These are phyloP conservation scores for Cossypha dichroa DNA, from an alignment of 2,797 vertebrate genomes.

Conservation along the genomic window DNA sequence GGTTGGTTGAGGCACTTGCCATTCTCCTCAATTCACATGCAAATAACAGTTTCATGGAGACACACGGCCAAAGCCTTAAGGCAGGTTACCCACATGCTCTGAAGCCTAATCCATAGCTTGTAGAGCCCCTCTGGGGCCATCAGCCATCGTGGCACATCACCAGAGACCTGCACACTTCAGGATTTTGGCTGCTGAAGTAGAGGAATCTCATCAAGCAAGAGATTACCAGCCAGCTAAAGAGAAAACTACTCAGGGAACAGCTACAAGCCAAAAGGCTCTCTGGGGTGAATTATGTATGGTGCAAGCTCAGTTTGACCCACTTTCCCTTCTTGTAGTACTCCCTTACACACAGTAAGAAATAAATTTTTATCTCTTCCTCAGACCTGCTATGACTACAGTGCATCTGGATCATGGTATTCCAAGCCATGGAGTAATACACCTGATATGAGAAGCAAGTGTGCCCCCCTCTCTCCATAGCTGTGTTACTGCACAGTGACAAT, in stretches of 20 bases:
- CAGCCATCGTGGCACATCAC: not conserved
- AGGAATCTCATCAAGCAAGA: not conserved
- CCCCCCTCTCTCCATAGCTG: not conserved
- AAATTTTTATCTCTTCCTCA: not conserved
- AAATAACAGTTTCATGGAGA: not conserved
- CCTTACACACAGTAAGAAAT: not conserved
- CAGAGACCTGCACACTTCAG: not conserved
- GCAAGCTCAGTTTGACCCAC: not conserved
- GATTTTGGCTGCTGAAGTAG: not conserved
- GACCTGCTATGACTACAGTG: not conserved
- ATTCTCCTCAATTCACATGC: not conserved
- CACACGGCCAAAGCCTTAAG: not conserved
- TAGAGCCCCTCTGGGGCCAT: not conserved
- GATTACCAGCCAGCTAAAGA: not conserved
- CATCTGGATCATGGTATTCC: not conserved
- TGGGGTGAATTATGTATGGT: not conserved
- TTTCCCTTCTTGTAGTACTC: not conserved
- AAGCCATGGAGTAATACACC: fast-evolving
- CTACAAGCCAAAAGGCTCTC: not conserved
- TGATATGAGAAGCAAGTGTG: not conserved
- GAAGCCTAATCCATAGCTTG: not conserved
- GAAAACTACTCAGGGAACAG: not conserved
- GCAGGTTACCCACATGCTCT: not conserved
- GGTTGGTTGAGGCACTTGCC: not conserved
- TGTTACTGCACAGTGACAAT: not conserved